Evolutionary conservation across 2,888 invertebrate species (phyloP), one percentile per base, ranked within the genome.

Genomic region (Saturnia japonica): DNA sequence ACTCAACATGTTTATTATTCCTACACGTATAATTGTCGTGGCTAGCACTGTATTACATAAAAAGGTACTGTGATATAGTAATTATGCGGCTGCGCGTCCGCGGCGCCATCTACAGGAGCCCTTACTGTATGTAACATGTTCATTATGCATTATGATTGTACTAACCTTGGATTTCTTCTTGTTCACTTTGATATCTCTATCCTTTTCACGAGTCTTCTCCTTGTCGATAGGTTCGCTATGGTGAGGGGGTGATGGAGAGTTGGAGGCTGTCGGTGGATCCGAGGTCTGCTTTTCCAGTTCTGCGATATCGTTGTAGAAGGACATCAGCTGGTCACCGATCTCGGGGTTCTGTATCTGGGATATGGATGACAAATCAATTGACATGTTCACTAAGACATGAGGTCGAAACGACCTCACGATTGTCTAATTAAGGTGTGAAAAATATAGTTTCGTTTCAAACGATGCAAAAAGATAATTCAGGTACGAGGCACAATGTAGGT

Each of bases 231-330:
- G 22, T 51, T 40, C 40, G 40, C 47, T 74, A 9, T 78, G 78
- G 0, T 77, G 75, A 11, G 78, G 73, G 3, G 80, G 82, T 34
- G 81, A 82, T 3, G 83, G 84, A 1, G 85, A 79, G 72, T 74
- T 66, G 72, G 78, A 25, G 1, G 80, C 75, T 2, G 78, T 76
- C 71, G 70, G 79, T 14, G 78, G 82, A 0, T 77, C 74, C 0
- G 80, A 76, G 0, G 80, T 72, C 0, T 79, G 76, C 64, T 91
- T 91, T 76, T 95, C 95, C 1, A 95, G 74, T 67, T 93, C 89
- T 0, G 95, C 95, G 42, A 95, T 87, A 73, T 95, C 95, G 75
- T 88, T 94, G 88, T 95, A 95, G 87, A 95, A 95, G 0, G 94
- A 94, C 34, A 89, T 85, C 0, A 95, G 82, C 72, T 94, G 95